A percentile compares a stretch with the other conserved stretches of the same genome.
Conservation (phyloP, 2,113 vertebrate species). For the Sigmodon hispidus region DNA sequence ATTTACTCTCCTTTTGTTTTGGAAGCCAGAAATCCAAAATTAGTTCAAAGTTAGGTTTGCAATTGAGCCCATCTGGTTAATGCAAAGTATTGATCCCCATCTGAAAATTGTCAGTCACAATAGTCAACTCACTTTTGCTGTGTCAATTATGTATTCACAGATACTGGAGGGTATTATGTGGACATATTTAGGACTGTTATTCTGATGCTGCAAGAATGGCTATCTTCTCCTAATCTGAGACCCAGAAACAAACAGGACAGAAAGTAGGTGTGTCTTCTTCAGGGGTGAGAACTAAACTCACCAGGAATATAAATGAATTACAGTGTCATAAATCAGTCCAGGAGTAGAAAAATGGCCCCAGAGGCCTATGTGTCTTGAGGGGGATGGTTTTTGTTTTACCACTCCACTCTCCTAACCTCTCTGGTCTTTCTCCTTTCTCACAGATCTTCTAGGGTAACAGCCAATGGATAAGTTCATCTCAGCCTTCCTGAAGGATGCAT, state of each 20-base stretch:
- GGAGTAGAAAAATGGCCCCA: background rate
- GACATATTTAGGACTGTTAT: background rate
- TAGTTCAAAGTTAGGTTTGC: background rate
- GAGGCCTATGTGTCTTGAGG: too few relatives aligned
- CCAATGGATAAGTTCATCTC: background rate
- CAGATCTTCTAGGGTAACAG: background rate
- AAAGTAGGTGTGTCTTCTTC: background rate
- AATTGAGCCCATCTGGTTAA: background rate
- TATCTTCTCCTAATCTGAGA: background rate
- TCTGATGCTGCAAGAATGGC: background rate
- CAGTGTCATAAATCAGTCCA: background rate
- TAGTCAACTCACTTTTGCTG: background rate
- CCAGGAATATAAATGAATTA: background rate
- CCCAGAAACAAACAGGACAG: background rate
- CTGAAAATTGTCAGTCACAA: background rate
- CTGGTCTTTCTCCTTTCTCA: background rate
- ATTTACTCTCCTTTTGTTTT: background rate
- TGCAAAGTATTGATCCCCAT: background rate
- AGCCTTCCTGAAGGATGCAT: background rate
- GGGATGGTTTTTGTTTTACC: background rate
- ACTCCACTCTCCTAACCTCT: background rate
- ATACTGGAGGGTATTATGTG: background rate
- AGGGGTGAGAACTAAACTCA: background rate
- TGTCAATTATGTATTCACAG: background rate
- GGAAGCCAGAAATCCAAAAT: background rate